Conservation (phyloP, 2,888 invertebrate species). For the Hesperia comma region DNA sequence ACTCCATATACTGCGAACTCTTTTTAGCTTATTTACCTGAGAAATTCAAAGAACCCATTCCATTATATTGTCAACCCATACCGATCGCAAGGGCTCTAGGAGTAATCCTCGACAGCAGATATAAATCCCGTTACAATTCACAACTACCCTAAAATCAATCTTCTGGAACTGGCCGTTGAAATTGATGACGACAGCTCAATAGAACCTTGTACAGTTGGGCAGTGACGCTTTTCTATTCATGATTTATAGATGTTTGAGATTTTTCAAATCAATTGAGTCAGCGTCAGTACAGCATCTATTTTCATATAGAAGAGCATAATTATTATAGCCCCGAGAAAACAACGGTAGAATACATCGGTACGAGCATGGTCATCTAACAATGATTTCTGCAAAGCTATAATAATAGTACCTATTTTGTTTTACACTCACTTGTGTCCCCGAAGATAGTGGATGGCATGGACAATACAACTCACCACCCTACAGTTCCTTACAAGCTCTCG, state of each 20-base stretch:
- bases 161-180: slow-evolving; percentile 14
- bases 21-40: not conserved
- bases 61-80: not conserved
- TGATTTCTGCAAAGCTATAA: too few species aligned
- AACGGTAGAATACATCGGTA: too few species aligned
- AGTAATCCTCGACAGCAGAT: slow-evolving; percentile 1
- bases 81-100: not conserved
- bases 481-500: too few species aligned
- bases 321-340: too few species aligned
- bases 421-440: too few species aligned
- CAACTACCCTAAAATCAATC: slow-evolving; percentile 23
- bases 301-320: not conserved
- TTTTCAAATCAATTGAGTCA: not conserved
- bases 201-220: slow-evolving; percentile 3
- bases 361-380: too few species aligned
- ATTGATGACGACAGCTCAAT: slow-evolving; percentile 18
- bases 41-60: not conserved
- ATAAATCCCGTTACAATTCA: slow-evolving; percentile 19
- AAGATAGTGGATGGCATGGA: too few species aligned
- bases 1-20: too few species aligned
- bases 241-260: slow-evolving; percentile 10
- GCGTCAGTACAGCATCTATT: not conserved
- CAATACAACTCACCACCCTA: too few species aligned
- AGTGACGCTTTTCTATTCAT: slow-evolving; percentile 13
- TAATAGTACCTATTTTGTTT: too few species aligned